A percentile compares a stretch with the other conserved stretches of the same genome.
Conservation (phyloP, 2,113 vertebrate species). For the Gavialis gangeticus region DNA sequence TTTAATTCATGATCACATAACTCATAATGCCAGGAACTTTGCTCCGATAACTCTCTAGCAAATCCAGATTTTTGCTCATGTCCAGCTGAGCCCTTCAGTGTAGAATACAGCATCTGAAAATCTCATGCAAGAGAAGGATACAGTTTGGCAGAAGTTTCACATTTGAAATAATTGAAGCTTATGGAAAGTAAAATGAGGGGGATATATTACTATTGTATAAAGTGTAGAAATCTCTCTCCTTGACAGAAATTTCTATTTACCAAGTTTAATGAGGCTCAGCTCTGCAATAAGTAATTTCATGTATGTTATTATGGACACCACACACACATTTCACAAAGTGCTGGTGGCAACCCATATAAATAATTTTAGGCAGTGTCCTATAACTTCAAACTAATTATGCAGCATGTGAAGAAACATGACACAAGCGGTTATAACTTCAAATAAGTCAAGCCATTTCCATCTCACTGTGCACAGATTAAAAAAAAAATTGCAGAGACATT, state of each 20-base stretch:
- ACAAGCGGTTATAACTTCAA: not conserved
- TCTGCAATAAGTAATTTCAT: not conserved
- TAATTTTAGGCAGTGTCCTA: not conserved
- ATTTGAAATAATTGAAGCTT: not conserved
- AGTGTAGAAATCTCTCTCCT: not conserved
- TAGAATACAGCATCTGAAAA: not conserved
- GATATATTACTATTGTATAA: not conserved
- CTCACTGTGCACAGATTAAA: fast-evolving
- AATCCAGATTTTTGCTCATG: not conserved
- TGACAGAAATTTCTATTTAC: not conserved
- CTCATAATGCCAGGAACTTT: not conserved
- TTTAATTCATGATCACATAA: not conserved
- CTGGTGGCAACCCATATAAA: not conserved
- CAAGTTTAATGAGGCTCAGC: not conserved
- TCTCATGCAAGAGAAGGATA: not conserved
- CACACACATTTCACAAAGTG: not conserved
- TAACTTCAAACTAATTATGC: not conserved
- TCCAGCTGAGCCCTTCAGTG: not conserved
- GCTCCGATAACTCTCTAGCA: not conserved
- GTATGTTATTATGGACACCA: not conserved
- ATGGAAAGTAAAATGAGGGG: not conserved
- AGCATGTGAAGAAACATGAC: fast-evolving
- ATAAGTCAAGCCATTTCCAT: not conserved
- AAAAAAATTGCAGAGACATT: not conserved
- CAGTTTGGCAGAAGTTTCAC: not conserved